Conservation (phyloP, 2,113 vertebrate genomes). For the Desmodus rotundus region DNA sequence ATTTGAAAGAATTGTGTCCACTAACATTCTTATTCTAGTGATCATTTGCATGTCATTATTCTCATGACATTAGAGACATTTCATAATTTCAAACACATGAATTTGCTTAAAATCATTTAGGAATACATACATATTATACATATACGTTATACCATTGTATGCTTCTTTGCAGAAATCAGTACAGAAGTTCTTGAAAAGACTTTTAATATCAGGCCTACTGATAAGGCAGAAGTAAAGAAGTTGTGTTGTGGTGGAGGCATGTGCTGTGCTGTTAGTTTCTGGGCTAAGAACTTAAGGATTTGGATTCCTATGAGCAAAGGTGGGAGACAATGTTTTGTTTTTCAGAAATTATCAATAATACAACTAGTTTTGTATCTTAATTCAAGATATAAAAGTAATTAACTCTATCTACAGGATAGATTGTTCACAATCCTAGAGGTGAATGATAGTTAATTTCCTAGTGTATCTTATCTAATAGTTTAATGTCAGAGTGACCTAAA, state of each 20-base stretch:
- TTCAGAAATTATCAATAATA: not conserved
- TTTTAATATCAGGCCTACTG: not conserved
- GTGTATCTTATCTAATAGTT: not conserved
- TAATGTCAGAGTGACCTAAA: not conserved
- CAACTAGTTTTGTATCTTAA: not conserved
- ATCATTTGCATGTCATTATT: not conserved
- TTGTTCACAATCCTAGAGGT: not conserved
- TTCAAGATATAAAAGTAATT: not conserved
- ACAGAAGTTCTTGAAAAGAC: not conserved
- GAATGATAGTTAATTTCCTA: not conserved
- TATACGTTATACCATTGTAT: not conserved
- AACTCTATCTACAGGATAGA: not conserved
- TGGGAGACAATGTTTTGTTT: conserved; percentile 83
- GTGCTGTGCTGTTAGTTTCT: conserved; percentile 94
- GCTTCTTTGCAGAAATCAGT: not conserved
- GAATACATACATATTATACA: not conserved
- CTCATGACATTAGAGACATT: not conserved
- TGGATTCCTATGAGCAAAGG: conserved; percentile 89
- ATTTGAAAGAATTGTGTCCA: not conserved
- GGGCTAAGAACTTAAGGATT: conserved; percentile 92
- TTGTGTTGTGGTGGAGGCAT: conserved; percentile 87
- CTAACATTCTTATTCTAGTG: not conserved
- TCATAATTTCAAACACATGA: not conserved
- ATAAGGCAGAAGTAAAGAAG: conserved; percentile 16
- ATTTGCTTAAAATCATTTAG: not conserved